phyloP scores from a whole-genome alignment of 2,113 vertebrate species.

The Scatophagus argus region DNA sequence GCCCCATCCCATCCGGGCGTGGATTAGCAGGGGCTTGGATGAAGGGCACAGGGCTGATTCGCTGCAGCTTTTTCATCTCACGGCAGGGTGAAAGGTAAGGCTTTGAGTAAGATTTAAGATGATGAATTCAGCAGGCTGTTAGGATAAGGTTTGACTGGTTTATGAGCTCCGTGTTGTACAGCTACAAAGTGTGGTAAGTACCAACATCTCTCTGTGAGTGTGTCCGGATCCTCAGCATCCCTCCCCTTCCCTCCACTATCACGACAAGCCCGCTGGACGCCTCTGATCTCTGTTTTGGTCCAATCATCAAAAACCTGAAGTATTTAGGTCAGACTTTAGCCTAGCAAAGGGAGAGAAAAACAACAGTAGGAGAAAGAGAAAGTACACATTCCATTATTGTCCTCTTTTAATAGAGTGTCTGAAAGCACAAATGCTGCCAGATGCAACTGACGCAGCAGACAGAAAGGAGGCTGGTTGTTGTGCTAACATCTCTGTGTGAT shows the following conservation, averaged over 20 bases:
- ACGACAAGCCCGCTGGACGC: slow-evolving; percentile 51
- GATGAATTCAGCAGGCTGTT: slow-evolving; percentile 52
- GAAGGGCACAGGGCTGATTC: slow-evolving; percentile 13
- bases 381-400: slow-evolving; percentile 61
- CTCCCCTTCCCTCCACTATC: slow-evolving; percentile 41
- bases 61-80: slow-evolving; percentile 58
- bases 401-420: slow-evolving; percentile 49
- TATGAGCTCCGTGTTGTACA: slow-evolving; percentile 53
- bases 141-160: slow-evolving; percentile 54
- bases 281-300: slow-evolving; percentile 76
- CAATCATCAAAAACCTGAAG: slow-evolving; percentile 72
- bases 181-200: slow-evolving; percentile 41
- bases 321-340: slow-evolving; percentile 78
- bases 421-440: slow-evolving; percentile 49
- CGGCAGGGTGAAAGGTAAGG: slow-evolving; percentile 51
- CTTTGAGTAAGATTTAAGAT: slow-evolving; percentile 52
- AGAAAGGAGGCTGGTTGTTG: slow-evolving; percentile 32
- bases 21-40: slow-evolving; percentile 38
- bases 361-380: slow-evolving; percentile 53
- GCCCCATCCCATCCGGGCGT: slow-evolving; percentile 24
- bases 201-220: slow-evolving; percentile 39
- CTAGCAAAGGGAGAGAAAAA: slow-evolving; percentile 55
- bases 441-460: slow-evolving; percentile 38
- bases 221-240: slow-evolving; percentile 36
- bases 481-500: slow-evolving; percentile 55